Evolutionary conservation across 2,888 invertebrate genomes (phyloP), one percentile per base, ranked within the genome.

Genomic region (Harpalus rufipes): DNA sequence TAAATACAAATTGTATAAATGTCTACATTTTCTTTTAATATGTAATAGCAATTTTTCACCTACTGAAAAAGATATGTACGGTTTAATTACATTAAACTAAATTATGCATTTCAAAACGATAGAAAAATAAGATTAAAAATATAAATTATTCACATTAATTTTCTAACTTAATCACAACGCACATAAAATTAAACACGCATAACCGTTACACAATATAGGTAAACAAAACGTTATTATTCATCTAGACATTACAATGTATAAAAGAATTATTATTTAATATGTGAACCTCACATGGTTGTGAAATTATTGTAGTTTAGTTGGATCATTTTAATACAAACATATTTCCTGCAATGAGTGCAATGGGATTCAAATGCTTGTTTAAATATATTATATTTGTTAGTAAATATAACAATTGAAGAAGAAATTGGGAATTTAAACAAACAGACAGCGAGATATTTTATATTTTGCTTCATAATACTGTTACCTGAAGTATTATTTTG

Each of bases 151-250:
- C 44, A 51, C 44, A 5, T 58, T 58, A 58, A 14, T 58, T 58
- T 58, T 58, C 58, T n/a, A 58, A 58, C 59, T 59, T 59, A 14
- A 59, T 59, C 10, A 59, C n/a, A 1, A 7, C 59, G 1, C 14
- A 59, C 59, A 59, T 59, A 59, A 59, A 59, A 16, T 59, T 59
- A 59, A 16, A 59, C 18, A 63, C 10, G 39, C 68, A 68, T 39
- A 32, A 39, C 68, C 68, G 68, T 68, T 68, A 68, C 68, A 68
- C 68, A 68, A 68, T 68, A 14, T 68, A 68, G 14, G 68, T 68
- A 68, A 68, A 68, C 68, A 68, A 68, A 68, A 68, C 68, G 41
- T 68, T 39, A 68, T 68, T 68, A 12, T 68, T 68, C 63, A 63
- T 39, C 21, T 39, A 39, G 32, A 39, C 68, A 68, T 39, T 14